Evolutionary conservation across 92 coral and sea anemone genomes (phyloP).

Genomic region (Umimayanthus chanpuru): DNA sequence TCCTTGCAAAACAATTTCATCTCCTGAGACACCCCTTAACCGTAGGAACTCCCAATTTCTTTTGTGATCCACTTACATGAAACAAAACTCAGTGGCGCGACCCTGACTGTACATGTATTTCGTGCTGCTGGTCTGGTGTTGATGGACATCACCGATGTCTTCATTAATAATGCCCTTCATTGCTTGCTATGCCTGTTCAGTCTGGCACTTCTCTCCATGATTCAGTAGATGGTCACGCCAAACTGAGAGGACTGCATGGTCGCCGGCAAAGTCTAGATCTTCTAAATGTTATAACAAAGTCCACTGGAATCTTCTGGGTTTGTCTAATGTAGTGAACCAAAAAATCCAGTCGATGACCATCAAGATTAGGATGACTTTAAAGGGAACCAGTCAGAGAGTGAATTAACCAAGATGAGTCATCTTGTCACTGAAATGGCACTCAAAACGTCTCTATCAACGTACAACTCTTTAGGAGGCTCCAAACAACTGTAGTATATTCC

Average conservation of each 20-base stretch:
- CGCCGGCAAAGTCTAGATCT: constrained; percentile 35
- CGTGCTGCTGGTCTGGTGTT: not conserved
- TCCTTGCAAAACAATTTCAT: too few species aligned
- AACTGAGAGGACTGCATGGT: constrained; percentile 1
- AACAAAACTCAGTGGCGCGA: too few species aligned
- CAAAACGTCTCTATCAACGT: constrained; percentile 7
- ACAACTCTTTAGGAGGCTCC: constrained; percentile 4
- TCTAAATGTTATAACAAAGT: constrained; percentile 15
- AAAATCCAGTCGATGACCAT: constrained; percentile 5
- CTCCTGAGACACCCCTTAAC: too few species aligned
- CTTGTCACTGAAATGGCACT: constrained; percentile 25
- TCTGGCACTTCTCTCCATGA: not conserved
- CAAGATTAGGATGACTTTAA: too few species aligned
- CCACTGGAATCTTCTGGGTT: constrained; percentile 35
- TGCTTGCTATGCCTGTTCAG: constrained; percentile 19
- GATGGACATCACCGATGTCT: not conserved
- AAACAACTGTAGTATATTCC: too few species aligned
- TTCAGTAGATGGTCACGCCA: constrained; percentile 30
- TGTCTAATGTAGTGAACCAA: constrained; percentile 15
- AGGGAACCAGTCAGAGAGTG: constrained; percentile 27
- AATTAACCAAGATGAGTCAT: not conserved
- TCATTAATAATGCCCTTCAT: not conserved
- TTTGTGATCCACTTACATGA: too few species aligned
- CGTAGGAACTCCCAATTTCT: too few species aligned
- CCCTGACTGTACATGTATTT: too few species aligned